Base-by-base conservation (phyloP, 1,140 invertebrate species). In the Habropoda laboriosa region DNA sequence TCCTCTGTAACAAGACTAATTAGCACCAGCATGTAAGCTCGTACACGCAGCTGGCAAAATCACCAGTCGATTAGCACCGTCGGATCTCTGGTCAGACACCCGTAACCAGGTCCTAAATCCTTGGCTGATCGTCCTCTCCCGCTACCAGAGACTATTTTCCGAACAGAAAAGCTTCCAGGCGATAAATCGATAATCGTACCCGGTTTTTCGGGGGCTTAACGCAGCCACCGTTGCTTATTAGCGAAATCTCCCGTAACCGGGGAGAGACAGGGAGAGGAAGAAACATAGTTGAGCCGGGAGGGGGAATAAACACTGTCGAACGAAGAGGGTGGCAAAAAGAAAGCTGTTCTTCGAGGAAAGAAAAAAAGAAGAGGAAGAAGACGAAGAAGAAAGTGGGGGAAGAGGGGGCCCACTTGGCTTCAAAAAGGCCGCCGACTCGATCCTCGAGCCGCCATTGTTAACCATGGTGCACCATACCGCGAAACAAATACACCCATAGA, bases 181-280 rank as follows among this genome's bases (percentile, higher is more conserved):
- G 81, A 88, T 89, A 87, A 91, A 91, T 90, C 88, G 86, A 87
- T 90, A 91, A 91, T 92, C 86, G 80, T 71, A 80, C 72, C 72
- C 40, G 64, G 76, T 75, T 81, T 61, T 78, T 58, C 67, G 51
- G 51, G n/a, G 18, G 53, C 57, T 72, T 51, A 49, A 21, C 53
- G 35, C 72, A 58, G 49, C 66, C 60, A 55, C 82, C 55, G 82
- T 75, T 24, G 82, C 89, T 91, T 92, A 90, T 91, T 91, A 90
- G 91, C 81, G 67, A 89, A 89, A 88, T 89, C 86, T 78, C 87
- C 80, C n/a, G n/a, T n/a, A n/a, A n/a, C n/a, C 42, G 71, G 81
- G 67, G 86, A 70, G 84, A 88, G 82, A 38, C 27, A 16, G 40
- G 16, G 8, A 71, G 49, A 67, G 61, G 40, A 49, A 58, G 49